Evolutionary conservation across 2,797 vertebrate species (phyloP), one percentile per base, ranked within the genome.

Genomic region (Neosilurus mollespiculum): DNA sequence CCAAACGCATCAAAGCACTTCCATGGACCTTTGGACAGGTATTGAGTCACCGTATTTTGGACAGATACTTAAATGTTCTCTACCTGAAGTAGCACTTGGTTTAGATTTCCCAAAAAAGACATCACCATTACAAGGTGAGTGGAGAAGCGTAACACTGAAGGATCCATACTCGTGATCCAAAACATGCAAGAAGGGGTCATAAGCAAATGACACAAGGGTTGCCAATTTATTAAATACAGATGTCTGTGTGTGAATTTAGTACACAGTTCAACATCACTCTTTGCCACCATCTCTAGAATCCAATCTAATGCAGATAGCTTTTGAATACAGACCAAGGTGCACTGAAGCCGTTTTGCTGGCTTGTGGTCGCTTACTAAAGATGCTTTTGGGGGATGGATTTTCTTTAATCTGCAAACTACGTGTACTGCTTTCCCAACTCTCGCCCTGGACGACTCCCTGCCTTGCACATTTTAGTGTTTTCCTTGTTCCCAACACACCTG

Each of bases 1-100:
- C 81, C 0, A 92, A 92, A 81, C 94, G 89, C 72, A 96, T 97
- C 86, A 92, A 84, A 6, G 78, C 67, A 4, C 81, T 30, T 0
- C 95, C 96, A 1, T 99, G 97, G 96, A 96, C 96, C 89, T 98
- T 95, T 0, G 96, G 96, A 81, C 97, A 99, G 96, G 97, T 98
- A 89, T 65, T 4, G 0, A 16, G 16, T 30, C 65, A 58, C 0
- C 9, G 26, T 49, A 7, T 24, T 59, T 49, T 30, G 9, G 3
- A 20, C 4, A 26, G n/a, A 10, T 16, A 30, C 11, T n/a, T 54
- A 56, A 76, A 58, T 76, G 16, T 58, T 61, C 22, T 77, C 2
- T 30, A 18, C 14, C n/a, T 11, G 16, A 56, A 30, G 15, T 43
- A 61, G 0, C 6, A 43, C n/a, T n/a, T 61, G 37, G 43, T 77